Evolutionary conservation across 1,140 invertebrate species (phyloP).

Genomic region (Drosophila navojoa): DNA sequence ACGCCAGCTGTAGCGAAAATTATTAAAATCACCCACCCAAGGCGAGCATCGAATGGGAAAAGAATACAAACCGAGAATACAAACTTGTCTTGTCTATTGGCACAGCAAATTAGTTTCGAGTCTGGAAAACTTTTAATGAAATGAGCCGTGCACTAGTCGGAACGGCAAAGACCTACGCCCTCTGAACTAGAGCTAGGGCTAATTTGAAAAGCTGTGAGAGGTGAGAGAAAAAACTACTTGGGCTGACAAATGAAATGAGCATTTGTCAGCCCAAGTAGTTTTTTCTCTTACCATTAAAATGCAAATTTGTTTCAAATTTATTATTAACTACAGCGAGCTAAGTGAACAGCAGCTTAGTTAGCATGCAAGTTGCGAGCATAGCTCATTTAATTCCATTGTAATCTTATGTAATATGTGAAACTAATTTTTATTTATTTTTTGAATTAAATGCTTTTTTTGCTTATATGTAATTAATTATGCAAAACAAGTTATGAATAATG

Average conservation of each 20-base stretch:
- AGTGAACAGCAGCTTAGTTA: not conserved
- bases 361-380: too few species aligned
- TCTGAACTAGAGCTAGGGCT: too few species aligned
- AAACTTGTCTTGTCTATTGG: slow-evolving; percentile 38
- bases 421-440: too few species aligned
- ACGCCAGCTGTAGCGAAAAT: slow-evolving; percentile 14
- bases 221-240: slow-evolving; percentile 1
- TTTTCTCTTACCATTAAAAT: too few species aligned
- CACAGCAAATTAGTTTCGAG: slow-evolving; percentile 52
- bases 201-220: slow-evolving; percentile 9
- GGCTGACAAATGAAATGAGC: slow-evolving; percentile 5
- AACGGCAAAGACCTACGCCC: slow-evolving; percentile 2
- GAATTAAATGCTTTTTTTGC: too few species aligned
- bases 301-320: slow-evolving; percentile 10
- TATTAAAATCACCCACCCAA: not conserved
- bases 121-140: slow-evolving; percentile 51
- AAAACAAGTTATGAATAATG: too few species aligned
- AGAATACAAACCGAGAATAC: not conserved
- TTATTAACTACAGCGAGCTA: slow-evolving; percentile 2
- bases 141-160: slow-evolving; percentile 6
- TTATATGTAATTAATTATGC: too few species aligned
- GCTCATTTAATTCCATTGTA: too few species aligned
- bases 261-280: too few species aligned
- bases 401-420: too few species aligned
- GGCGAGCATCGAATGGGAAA: too few species aligned